These are phyloP conservation scores for Patiria pectinifera DNA, from an alignment of 53 echinoderm and acorn worm species.

Conservation along the genomic window DNA sequence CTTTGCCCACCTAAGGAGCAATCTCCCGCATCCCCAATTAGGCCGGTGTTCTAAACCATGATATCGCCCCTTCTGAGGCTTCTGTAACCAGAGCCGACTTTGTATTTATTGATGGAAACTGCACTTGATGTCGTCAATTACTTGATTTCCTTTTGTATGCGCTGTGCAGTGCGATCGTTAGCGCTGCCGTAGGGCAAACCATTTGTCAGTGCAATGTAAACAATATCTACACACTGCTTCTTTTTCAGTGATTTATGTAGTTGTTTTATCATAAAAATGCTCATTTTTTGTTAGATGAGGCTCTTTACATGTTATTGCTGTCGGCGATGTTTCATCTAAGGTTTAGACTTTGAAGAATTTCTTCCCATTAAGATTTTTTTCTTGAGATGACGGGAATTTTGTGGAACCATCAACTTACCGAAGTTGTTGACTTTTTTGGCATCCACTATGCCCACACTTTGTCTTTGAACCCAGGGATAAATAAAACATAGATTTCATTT, in stretches of 20 bases:
- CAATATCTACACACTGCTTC: background rate
- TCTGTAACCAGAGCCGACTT: constrained; percentile 5
- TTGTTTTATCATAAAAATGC: background rate
- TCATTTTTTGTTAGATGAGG: background rate
- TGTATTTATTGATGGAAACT: background rate
- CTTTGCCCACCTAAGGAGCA: background rate
- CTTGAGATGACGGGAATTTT: background rate
- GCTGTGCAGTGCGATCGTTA: background rate
- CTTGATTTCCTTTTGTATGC: background rate
- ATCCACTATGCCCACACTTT: too few species aligned
- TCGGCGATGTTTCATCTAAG: background rate
- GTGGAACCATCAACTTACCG: too few species aligned
- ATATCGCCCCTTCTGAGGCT: background rate
- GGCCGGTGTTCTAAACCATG: background rate
- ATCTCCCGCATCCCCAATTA: background rate
- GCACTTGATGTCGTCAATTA: background rate
- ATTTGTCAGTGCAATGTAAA: constrained; percentile 19
- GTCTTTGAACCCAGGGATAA: too few species aligned
- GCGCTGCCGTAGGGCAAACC: background rate
- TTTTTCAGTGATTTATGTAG: background rate
- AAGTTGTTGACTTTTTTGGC: too few species aligned
- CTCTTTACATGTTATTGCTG: background rate
- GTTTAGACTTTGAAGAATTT: background rate
- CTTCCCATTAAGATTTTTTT: background rate
- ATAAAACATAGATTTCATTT: too few species aligned